phyloP scores from a whole-genome alignment of 2,113 vertebrate species.

The Sclerurus mexicanus region DNA sequence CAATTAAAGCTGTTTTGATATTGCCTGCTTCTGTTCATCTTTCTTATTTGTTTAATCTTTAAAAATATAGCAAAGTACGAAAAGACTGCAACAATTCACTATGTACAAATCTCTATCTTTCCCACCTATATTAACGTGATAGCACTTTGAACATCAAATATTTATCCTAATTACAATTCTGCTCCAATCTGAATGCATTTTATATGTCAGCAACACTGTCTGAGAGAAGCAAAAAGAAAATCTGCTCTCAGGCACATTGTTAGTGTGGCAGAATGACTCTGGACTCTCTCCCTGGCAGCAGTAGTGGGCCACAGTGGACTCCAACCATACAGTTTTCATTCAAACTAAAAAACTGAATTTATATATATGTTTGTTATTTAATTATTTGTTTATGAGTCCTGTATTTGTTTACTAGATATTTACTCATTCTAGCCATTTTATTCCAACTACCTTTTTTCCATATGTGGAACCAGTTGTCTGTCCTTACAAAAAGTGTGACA shows the following conservation, averaged over 20 bases:
- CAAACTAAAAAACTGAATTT: background rate
- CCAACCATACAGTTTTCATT: background rate
- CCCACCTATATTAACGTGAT: background rate
- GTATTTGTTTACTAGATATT: background rate
- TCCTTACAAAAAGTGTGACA: background rate
- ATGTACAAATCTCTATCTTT: background rate
- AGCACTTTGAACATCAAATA: conserved; percentile 46
- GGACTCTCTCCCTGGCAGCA: background rate
- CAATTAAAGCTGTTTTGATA: conserved; percentile 6
- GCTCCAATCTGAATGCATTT: conserved; percentile 50
- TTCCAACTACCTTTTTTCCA: background rate
- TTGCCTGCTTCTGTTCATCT: background rate
- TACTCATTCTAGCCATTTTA: background rate
- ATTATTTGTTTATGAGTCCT: background rate
- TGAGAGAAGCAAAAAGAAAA: background rate
- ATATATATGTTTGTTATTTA: background rate
- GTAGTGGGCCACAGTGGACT: background rate
- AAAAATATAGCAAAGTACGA: background rate
- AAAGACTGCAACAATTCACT: background rate
- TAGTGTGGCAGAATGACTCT: background rate
- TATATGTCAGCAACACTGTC: background rate
- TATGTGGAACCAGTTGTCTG: background rate
- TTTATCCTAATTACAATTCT: conserved; percentile 66
- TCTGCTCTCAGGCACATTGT: background rate
- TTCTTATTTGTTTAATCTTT: conserved; percentile 30